Conservation (phyloP, 64 coral and sea anemone genomes). For the Montipora foliosa region DNA sequence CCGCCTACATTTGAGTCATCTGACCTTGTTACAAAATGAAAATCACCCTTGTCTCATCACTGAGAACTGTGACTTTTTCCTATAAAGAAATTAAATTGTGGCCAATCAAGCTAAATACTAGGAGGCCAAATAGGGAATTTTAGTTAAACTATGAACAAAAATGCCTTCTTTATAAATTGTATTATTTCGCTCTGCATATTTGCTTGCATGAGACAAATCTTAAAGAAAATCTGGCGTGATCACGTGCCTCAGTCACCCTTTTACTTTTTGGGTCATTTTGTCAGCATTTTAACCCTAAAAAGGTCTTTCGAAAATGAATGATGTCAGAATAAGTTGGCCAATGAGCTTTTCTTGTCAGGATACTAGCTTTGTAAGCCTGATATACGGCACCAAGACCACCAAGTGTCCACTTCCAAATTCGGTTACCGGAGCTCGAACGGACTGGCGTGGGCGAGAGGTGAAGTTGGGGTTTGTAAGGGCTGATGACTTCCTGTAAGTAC, state of each 20-base stretch:
- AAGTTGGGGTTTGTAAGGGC: not conserved
- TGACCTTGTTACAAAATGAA: not conserved
- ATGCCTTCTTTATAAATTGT: no score
- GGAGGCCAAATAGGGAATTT: no score
- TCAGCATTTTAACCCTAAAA: no score
- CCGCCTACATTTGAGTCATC: not conserved
- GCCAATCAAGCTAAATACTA: no score
- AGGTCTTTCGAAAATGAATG: not conserved
- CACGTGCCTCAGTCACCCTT: not conserved
- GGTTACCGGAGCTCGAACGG: not conserved
- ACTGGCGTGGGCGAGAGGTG: not conserved
- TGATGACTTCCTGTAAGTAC: conserved; percentile 10
- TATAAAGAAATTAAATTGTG: no score
- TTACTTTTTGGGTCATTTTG: no score
- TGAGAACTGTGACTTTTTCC: not conserved
- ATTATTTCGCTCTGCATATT: no score
- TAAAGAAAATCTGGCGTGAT: not conserved
- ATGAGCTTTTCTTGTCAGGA: not conserved
- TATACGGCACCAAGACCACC: not conserved
- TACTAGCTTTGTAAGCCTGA: not conserved
- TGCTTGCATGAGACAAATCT: not conserved
- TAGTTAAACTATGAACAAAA: no score
- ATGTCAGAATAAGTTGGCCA: not conserved
- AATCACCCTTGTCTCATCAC: not conserved
- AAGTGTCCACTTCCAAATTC: not conserved